Evolutionary conservation across 2,113 vertebrate genomes (phyloP).

Genomic region (Montifringilla adamsi): DNA sequence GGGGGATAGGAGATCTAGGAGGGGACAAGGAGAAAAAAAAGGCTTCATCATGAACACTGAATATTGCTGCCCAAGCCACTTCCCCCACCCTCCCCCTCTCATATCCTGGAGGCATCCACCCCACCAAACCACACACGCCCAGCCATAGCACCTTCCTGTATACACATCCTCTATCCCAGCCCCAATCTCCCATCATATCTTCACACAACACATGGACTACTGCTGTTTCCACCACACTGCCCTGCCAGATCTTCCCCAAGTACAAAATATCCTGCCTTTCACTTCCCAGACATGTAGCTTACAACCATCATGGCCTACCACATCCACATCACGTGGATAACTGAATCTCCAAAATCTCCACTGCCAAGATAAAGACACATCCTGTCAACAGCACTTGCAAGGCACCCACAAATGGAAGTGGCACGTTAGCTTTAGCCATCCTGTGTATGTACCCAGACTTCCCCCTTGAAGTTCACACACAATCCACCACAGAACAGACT

Average conservation of each 20-base stretch:
- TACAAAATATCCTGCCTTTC: background rate
- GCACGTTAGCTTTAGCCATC: background rate
- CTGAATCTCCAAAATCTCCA: background rate
- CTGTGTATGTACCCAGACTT: background rate
- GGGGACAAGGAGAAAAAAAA: conserved; percentile 33
- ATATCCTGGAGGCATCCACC: background rate
- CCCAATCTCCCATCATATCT: background rate
- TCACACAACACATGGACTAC: background rate
- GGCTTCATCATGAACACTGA: background rate
- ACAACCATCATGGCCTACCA: conserved; percentile 3
- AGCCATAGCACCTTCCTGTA: background rate
- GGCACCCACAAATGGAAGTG: conserved; percentile 9
- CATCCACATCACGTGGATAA: conserved; percentile 14
- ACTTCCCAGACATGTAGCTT: background rate
- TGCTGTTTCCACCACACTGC: background rate
- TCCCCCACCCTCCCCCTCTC: background rate
- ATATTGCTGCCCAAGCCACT: background rate
- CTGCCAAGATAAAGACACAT: background rate
- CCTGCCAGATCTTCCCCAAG: background rate
- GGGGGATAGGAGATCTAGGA: conserved; percentile 87
- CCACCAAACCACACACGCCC: background rate
- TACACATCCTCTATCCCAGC: background rate
- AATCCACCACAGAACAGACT: background rate
- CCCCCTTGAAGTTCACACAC: background rate
- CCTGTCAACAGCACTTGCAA: conserved; percentile 19